These are phyloP conservation scores for Hymenopus coronatus DNA, from an alignment of 2,888 invertebrate genomes.

Conservation along the genomic window DNA sequence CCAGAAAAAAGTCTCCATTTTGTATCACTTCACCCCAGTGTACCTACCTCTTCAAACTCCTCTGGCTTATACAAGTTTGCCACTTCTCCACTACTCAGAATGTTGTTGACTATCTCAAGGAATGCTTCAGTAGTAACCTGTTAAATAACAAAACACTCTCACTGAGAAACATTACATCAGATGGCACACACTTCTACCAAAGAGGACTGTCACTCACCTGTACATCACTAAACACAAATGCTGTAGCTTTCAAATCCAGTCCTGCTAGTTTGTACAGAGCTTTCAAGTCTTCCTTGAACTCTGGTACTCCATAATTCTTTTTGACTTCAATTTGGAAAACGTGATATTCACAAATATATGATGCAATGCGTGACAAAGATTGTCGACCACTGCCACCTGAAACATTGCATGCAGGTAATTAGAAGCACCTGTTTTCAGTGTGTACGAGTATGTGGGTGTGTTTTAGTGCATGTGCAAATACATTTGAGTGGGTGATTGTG, in stretches of 20 bases:
- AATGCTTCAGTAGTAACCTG: constrained; percentile 76
- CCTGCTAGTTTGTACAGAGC: constrained; percentile 68
- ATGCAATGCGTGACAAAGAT: constrained; percentile 71
- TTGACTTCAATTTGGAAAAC: constrained; percentile 78
- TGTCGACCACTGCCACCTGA: constrained; percentile 80
- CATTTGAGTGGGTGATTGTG: no score
- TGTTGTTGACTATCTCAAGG: constrained; percentile 84
- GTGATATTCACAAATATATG: constrained; percentile 75
- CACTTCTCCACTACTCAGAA: constrained; percentile 84
- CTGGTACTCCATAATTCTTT: constrained; percentile 70
- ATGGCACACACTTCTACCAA: neutral
- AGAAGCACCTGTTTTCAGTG: no score
- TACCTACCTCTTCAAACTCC: constrained; percentile 86
- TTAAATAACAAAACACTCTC: constrained; percentile 11
- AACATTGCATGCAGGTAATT: neutral
- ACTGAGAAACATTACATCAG: neutral
- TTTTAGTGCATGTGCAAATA: no score
- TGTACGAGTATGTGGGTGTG: no score
- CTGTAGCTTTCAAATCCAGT: constrained; percentile 69
- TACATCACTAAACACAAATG: constrained; percentile 83
- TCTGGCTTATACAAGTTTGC: constrained; percentile 83
- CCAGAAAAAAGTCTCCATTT: no score
- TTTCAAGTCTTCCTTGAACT: constrained; percentile 83
- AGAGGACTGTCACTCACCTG: constrained; percentile 48
- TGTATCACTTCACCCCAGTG: no score